Evolutionary conservation across 2,113 vertebrate genomes (phyloP), one percentile per base, ranked within the genome.

Genomic region (Euleptes europaea): DNA sequence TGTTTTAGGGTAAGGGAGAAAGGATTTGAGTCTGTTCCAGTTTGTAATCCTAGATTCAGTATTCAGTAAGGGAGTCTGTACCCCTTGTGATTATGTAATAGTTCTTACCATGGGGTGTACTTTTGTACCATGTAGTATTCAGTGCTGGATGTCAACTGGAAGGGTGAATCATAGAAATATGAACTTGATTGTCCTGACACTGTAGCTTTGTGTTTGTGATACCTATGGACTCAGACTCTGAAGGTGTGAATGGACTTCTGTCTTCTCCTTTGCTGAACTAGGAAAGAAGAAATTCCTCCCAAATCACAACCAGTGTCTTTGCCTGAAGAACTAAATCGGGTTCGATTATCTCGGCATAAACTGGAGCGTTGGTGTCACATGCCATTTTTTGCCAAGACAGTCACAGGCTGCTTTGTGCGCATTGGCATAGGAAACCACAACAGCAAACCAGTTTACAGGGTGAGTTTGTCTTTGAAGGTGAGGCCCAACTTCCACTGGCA

Each of bases 291-390:
- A 83, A 97, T 98, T 65, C 98, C 98, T n/a, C 98, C 98, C 0
- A 99, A 99, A 92, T 99, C 99, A 6, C 98, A 99, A 83, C 98
- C 98, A 0, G 98, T 99, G 51, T 99, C 98, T 1, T 94, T 99
- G 42, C 98, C 98, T 0, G 98, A 99, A 70, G 98, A 99, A 26
- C 95, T 99, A 85, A 99, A 99, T 93, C 93, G 98, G 74, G 95
- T 99, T n/a, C 97, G 98, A 2, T 95, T 99, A 90, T 99, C 99
- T 0, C 96, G 99, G 82, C 98, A 99, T 94, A 99, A 99, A 91
- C 94, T 99, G 90, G 99, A 99, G 54, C 99, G 98, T 67, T 99
- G 99, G 99, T 99, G 98, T 95, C 99, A 99, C 90, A 99, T 99
- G 99, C 99, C 99, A 63, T 99, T 99, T 94, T 99, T 99, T 80